Evolutionary conservation across 2,888 invertebrate species (phyloP), one percentile per base, ranked within the genome.

Genomic region (Pachymerium ferrugineum): DNA sequence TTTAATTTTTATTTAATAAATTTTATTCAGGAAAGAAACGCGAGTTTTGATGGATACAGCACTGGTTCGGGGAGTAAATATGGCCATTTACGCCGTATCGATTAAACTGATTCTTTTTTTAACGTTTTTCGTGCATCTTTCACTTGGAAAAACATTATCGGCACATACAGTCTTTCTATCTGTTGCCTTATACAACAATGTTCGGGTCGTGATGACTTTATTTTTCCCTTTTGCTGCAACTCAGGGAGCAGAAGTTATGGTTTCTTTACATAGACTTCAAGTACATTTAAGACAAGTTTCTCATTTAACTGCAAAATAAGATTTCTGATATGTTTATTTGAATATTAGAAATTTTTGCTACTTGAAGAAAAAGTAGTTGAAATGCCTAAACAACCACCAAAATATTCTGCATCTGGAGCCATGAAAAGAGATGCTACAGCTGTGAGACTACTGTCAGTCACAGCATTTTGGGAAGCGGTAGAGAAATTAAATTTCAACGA

Each of bases 161-260:
- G 89, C 93, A 0, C 89, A 89, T 77, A 81, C 87, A 80, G 78
- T 93, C 16, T 95, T 94, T 83, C 91, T 94, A 75, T 87, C 94
- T 70, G 90, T 93, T n/a, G 90, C 94, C 8, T 90, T 94, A 81
- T 95, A 93, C 84, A 93, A 92, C 79, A 90, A 93, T 74, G 84
- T 96, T 74, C 86, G 93, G 33, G 89, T 91, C 78, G 89, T 92
- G 12, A 90, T 96, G 89, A 93, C 92, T 0, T 89, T 94, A n/a
- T 92, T 92, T 83, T 91, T 96, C 78, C 95, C 97, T 0, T 89
- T 90, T 78, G 90, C 91, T 68, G 89, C 94, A 77, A 89, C 90
- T 2, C 90, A 90, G 84, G 86, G 90, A 38, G 90, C 92, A 0
- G 94, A 94, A 84, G 89, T 89, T 0, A 83, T 87, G 30, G 90